Percentiles rank a stretch among this genome's conserved stretches.
phyloP scores from a whole-genome alignment of 2,797 vertebrate species.

The Acanthurus lineatus region DNA sequence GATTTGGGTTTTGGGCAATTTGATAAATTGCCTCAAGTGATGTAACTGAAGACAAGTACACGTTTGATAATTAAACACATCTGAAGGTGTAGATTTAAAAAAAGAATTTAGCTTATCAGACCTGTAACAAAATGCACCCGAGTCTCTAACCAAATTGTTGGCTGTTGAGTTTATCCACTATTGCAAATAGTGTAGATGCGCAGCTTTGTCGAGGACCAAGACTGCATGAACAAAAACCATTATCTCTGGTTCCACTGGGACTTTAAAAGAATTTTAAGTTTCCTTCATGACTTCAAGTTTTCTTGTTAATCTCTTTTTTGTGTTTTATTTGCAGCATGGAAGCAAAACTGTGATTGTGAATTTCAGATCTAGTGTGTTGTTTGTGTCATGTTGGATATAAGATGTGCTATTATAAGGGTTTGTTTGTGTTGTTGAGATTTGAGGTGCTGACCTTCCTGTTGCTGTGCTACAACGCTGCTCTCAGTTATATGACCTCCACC shows the following conservation, averaged over 20 bases:
- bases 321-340: background rate
- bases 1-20: background rate
- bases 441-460: constrained; percentile 97
- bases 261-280: no score
- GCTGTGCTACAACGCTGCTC: constrained; percentile 95
- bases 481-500: constrained; percentile 93
- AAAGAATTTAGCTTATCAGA: no score
- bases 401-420: constrained; percentile 26
- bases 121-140: no score
- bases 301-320: background rate
- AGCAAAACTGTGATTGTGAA: background rate
- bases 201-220: background rate
- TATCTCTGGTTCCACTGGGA: background rate
- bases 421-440: constrained; percentile 86
- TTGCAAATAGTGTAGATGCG: background rate
- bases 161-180: no score
- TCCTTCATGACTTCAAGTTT: background rate
- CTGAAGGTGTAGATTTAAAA: background rate
- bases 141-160: no score
- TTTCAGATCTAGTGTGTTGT: constrained; percentile 8
- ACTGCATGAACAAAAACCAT: background rate
- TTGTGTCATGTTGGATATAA: background rate
- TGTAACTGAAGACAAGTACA: background rate
- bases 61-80: background rate
- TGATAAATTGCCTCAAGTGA: background rate